Base-by-base conservation (phyloP, 2,888 invertebrate genomes). In the Microchrysa polita region DNA sequence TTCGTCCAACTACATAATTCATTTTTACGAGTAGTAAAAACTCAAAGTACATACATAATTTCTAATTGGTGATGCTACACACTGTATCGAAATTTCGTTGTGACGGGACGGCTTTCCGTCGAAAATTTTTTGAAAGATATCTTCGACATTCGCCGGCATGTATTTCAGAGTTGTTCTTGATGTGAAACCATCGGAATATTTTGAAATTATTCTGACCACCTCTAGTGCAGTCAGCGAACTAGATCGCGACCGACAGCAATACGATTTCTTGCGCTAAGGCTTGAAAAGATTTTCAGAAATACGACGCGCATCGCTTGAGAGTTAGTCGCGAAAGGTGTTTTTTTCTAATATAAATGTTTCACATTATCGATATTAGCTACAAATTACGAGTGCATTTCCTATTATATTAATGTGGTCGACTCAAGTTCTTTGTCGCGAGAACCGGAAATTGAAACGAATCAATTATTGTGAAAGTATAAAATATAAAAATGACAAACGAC, bases 151-250 rank as follows among this genome's bases (percentile, higher is more conserved):
- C 5, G 14, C 18, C 18, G 27, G 27, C n/a, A n/a, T n/a, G n/a
- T n/a, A 34, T 34, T 34, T 34, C 55, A 55, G 16, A 55, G 18
- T 10, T 55, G 18, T 55, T 55, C 55, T 20, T 55, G 22, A 55
- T 34, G 27, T 5, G n/a, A 5, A 16, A 16, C 22, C 20, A 20
- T 20, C 22, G 55, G 7, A 10, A 18, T 20, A 20, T 55, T 55
- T 55, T 20, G 55, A 55, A 4, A 55, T 10, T 55, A 16, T 20
- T 18, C 22, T 18, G 5, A 55, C 16, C 10, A 55, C 20, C 10
- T 53, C 53, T 2, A 55, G 55, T 1, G 14, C 20, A 10, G 10
- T 10, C 16, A 55, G 16, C 52, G 27, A 34, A n/a, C 48, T 48
- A 10, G 16, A 20, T 20, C 55, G 55, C 55, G 55, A 55, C 5